Evolutionary conservation across 2,888 invertebrate genomes (phyloP), one percentile per base, ranked within the genome.

Genomic region (Tachina lurida): DNA sequence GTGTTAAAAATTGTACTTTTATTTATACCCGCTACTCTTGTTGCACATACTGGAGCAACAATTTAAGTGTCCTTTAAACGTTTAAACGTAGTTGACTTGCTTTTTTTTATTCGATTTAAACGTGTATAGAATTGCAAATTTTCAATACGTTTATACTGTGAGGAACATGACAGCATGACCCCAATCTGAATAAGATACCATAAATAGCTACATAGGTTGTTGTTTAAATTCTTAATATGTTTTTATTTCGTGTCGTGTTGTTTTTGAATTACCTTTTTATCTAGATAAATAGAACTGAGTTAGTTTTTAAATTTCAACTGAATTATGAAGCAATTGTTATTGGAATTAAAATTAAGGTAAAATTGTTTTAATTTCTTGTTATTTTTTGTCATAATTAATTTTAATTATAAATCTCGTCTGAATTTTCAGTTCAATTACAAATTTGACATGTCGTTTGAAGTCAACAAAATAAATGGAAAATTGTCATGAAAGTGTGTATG

Each of bases 81-180:
- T 3, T 41, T 7, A 41, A 58, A 47, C 15, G 58, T n/a, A 10
- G n/a, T 47, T 49, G 47, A 3, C 41, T 45, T 54, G n/a, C 47
- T 60, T n/a, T 52, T n/a, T 81, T 75, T 41, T 45, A n/a, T 52
- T 75, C 17, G 15, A 19, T 41, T 58, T 76, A 43, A 73, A 75
- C 47, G 68, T 81, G 62, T 54, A 54, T 45, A 19, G 45, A 65
- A 67, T 80, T 73, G 41, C 17, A 76, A 71, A 47, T 8, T 0
- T 17, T 13, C 47, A 13, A 58, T 19, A 39, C 1, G 31, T 3
- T 49, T 31, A 10, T 58, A 10, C 17, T 39, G 39, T 45, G 22
- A 56, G 4, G 8, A 62, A 52, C 15, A 52, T 22, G 4, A 62
- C 63, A 80, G 68, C 80, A 84, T 84, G 84, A 68, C 84, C 62